Conservation (phyloP, 1,140 invertebrate species). For the Leptopilina clavipes region DNA sequence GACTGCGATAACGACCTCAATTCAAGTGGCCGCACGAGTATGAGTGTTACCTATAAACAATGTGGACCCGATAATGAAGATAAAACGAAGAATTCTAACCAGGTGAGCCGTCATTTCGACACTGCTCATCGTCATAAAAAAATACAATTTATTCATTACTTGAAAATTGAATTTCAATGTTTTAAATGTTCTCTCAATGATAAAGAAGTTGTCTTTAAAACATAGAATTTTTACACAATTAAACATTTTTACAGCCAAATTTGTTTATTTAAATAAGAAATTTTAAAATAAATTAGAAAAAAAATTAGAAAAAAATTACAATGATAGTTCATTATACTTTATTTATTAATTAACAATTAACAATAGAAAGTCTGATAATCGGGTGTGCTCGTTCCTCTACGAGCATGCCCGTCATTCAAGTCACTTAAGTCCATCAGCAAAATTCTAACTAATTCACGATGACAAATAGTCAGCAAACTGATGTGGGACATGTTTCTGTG, state of each 20-base stretch:
- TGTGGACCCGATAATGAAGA: conserved; percentile 37
- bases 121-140: not conserved
- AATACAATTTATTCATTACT: not conserved
- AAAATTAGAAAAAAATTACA: no score
- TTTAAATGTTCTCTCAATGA: no score
- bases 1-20: conserved; percentile 42
- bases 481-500: conserved; percentile 48
- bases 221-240: no score
- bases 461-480: conserved; percentile 58
- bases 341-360: not conserved
- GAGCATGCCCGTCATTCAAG: conserved; percentile 50
- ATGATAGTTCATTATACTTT: no score
- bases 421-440: conserved; percentile 36
- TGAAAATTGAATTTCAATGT: no score
- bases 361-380: conserved; percentile 19
- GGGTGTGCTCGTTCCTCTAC: conserved; percentile 50
- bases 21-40: not conserved
- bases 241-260: no score
- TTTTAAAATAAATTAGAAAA: no score
- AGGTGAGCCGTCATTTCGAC: no score
- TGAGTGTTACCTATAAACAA: conserved; percentile 14
- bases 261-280: no score
- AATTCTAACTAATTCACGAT: conserved; percentile 52
- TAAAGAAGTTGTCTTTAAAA: no score
- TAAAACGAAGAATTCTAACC: conserved; percentile 31